Conservation (phyloP, 1,140 invertebrate species). For the Notospermus geniculatus region DNA sequence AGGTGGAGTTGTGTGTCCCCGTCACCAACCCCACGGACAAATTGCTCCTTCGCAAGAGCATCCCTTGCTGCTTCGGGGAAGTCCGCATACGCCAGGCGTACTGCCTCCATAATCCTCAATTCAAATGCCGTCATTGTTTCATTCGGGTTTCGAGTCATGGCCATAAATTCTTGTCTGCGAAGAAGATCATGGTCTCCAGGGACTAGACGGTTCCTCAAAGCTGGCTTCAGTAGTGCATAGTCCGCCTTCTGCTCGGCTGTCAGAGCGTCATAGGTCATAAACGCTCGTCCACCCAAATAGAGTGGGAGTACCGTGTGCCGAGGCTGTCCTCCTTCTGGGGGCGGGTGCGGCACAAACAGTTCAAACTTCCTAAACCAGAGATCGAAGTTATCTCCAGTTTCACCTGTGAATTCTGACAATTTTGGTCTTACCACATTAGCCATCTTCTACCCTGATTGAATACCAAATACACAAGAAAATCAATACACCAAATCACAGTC, state of each 20-base stretch:
- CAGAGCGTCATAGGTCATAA: conserved; percentile 4
- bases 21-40: conserved; percentile 1
- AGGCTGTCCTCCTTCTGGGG: neutral
- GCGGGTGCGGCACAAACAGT: neutral
- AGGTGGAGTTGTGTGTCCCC: conserved; percentile 1
- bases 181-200: neutral
- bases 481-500: too few relatives aligned
- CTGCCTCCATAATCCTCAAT: conserved; percentile 1
- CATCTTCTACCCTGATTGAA: too few relatives aligned
- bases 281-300: neutral
- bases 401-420: neutral
- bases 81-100: neutral
- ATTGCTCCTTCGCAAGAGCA: conserved; percentile 9
- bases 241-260: neutral
- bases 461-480: too few relatives aligned
- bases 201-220: neutral
- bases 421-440: too few relatives aligned
- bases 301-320: neutral
- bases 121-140: neutral
- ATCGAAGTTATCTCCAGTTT: neutral
- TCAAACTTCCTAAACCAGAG: conserved; percentile 3
- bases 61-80: neutral
- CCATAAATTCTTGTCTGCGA: neutral
- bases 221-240: neutral
- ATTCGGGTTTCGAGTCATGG: neutral